Conservation (phyloP, 2,113 vertebrate genomes). For the Craseonycteris thonglongyai region DNA sequence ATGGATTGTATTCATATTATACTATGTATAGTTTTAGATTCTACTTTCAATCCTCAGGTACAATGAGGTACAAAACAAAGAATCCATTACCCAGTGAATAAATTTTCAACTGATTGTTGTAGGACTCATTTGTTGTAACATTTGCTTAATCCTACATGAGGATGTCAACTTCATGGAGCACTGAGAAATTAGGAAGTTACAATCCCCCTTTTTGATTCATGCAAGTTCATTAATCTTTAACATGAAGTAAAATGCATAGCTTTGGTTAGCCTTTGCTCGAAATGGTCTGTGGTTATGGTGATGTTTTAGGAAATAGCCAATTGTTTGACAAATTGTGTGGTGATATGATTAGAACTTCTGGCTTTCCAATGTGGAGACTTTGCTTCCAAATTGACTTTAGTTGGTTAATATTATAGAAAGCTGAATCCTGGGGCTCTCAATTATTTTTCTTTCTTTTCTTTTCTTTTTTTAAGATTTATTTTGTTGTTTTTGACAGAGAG, state of each 20-base stretch:
- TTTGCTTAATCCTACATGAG: neutral
- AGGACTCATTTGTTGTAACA: neutral
- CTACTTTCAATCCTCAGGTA: neutral
- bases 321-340: constrained; percentile 19
- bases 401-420: constrained; percentile 54
- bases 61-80: neutral
- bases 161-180: neutral
- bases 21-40: neutral
- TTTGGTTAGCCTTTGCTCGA: neutral
- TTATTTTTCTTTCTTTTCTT: constrained; percentile 54
- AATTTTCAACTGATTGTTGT: neutral
- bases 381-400: constrained; percentile 30
- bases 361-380: neutral
- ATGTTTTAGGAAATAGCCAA: neutral
- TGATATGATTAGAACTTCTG: neutral
- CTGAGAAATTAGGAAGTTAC: neutral
- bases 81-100: neutral
- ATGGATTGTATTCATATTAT: neutral
- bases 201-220: neutral
- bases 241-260: neutral
- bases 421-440: constrained; percentile 47
- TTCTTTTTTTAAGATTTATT: no score
- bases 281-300: neutral
- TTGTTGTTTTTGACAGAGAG: no score
- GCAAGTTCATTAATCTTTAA: constrained; percentile 11